Evolutionary conservation across 2,888 invertebrate species (phyloP).

Genomic region (Chloromyia formosa): DNA sequence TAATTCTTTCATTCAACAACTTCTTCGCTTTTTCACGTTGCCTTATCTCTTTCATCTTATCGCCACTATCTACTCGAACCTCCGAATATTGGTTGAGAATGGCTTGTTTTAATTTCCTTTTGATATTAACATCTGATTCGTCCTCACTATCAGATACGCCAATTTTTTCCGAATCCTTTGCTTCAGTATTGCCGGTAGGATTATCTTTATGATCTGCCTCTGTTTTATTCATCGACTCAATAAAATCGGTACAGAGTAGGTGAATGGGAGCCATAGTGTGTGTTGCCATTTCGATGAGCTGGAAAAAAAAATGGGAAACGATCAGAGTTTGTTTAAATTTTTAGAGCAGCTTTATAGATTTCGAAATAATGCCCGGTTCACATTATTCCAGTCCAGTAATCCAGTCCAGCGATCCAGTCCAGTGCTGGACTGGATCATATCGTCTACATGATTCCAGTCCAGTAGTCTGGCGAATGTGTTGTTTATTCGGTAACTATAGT

Average conservation of each 20-base stretch:
- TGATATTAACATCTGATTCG: conserved; percentile 16
- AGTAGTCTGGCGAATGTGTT: too few species aligned
- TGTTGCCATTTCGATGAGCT: conserved; percentile 61
- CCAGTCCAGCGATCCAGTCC: too few species aligned
- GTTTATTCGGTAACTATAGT: too few species aligned
- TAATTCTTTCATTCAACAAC: conserved; percentile 1
- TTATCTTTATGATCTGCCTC: conserved; percentile 7
- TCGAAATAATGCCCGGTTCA: too few species aligned
- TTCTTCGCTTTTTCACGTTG: conserved; percentile 29
- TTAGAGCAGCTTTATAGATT: too few species aligned
- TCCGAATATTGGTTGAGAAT: background rate
- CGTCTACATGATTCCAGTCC: too few species aligned
- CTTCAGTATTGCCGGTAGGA: background rate
- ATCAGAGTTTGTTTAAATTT: too few species aligned
- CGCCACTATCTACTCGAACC: background rate
- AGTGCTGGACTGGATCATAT: too few species aligned
- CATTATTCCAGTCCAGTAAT: too few species aligned
- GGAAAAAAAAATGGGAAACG: conserved; percentile 50
- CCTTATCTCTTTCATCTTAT: conserved; percentile 13
- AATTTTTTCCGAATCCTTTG: background rate
- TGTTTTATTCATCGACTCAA: conserved; percentile 21
- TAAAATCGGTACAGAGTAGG: conserved; percentile 54
- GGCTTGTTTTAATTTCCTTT: conserved; percentile 1
- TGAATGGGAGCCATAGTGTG: conserved; percentile 63
- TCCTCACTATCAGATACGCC: background rate